phyloP scores from a whole-genome alignment of 92 coral and sea anemone species.

The Parazoanthus atlanticus region DNA sequence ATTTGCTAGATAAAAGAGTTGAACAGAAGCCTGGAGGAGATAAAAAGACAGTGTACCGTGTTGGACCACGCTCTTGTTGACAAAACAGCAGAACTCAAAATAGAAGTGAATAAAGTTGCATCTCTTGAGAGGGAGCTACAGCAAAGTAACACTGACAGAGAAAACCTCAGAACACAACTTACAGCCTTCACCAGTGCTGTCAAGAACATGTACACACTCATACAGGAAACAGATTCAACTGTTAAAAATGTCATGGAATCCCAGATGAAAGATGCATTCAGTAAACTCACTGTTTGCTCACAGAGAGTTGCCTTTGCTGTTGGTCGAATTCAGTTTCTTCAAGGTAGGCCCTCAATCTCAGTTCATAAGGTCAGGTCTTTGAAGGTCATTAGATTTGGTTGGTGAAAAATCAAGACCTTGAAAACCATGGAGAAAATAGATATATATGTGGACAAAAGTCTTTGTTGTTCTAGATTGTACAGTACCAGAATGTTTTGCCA shows the following conservation, averaged over 20 bases:
- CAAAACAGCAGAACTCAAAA: conserved; percentile 84
- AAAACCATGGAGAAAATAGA: too few species aligned
- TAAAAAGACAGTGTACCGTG: conserved; percentile 53
- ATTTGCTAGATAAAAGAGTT: conserved; percentile 61
- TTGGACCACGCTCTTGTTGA: conserved; percentile 73
- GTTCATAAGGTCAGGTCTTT: too few species aligned
- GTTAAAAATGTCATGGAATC: conserved; percentile 34
- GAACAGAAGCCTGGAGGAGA: conserved; percentile 60
- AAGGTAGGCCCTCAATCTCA: conserved; percentile 56
- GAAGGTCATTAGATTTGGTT: too few species aligned
- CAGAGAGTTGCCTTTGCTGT: conserved; percentile 89
- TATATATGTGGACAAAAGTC: too few species aligned
- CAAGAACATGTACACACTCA: conserved; percentile 38
- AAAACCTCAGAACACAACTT: conserved; percentile 47
- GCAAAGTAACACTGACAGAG: conserved; percentile 48
- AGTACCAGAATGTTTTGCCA: too few species aligned
- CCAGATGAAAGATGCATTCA: conserved; percentile 71
- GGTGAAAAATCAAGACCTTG: too few species aligned
- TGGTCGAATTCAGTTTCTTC: conserved; percentile 79
- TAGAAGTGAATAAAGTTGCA: conserved; percentile 62
- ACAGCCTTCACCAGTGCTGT: conserved; percentile 38
- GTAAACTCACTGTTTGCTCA: conserved; percentile 64
- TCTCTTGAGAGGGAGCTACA: conserved; percentile 61
- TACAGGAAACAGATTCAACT: conserved; percentile 47
- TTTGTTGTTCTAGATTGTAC: too few species aligned